Base-by-base conservation (phyloP, 1,140 invertebrate species). In the Hyphantria cunea region DNA sequence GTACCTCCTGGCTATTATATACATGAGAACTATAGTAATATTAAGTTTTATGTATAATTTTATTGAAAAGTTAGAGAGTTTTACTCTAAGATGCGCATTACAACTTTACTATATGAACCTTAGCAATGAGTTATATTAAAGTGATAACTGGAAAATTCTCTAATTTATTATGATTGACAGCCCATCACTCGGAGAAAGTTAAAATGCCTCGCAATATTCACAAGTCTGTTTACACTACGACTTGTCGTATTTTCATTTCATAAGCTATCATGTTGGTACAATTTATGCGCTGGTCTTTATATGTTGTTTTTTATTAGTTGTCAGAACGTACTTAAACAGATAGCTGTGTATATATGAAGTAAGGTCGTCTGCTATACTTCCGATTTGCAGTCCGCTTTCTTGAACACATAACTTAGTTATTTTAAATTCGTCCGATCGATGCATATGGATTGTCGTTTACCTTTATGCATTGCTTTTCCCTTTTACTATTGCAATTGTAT, bases 111-210 rank as follows among this genome's bases (percentile, higher is more conserved):
- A 47, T 10, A 6, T 48, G 55, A 49, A 48, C 17, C 31, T 54
- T 53, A 41, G 47, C 45, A 41, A 42, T 42, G 67, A 58, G 52
- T 60, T 76, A 52, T 76, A 68, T 64, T 55, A 61, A 70, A 70
- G 72, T 80, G 78, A 74, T 80, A 76, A 83, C 74, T 76, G 73
- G 80, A 81, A 82, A 82, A 82, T 77, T 64, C 71, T 80, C 64
- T 76, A 76, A 79, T 76, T 75, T 76, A 80, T 71, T 66, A 75
- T 80, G 77, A 82, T 84, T 85, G 84, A 84, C 79, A 80, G 78
- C 74, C 78, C 78, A 85, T 85, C 86, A 75, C 44, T 68, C 52
- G 82, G 84, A 86, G 86, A 89, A 89, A 89, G 86, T 84, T 78
- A 55, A 67, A 78, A 76, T 79, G 82, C 69, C 70, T 79, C 78